A percentile compares a stretch with the other conserved stretches of the same genome.
Conservation (phyloP, 2,113 vertebrate genomes). For the Telmatochromis brichardi region DNA sequence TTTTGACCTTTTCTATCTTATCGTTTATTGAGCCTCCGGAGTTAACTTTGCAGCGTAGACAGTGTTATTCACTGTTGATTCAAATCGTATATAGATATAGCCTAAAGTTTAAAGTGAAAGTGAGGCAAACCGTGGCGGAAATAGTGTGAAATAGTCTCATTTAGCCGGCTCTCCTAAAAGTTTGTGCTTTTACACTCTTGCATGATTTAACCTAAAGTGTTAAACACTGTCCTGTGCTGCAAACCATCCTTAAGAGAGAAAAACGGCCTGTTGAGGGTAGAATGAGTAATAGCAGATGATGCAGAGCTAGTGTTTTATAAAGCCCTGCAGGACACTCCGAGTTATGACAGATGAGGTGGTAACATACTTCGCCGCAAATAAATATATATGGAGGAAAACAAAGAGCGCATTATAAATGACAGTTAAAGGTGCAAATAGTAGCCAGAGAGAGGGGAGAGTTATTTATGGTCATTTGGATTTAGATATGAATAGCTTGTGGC, state of each 20-base stretch:
- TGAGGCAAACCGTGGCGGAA: not conserved
- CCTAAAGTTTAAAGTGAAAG: not conserved
- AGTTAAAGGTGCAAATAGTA: conserved; percentile 1
- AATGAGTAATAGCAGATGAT: conserved; percentile 14
- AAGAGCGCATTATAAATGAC: conserved; percentile 1
- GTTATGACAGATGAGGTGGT: conserved; percentile 37
- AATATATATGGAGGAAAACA: conserved; percentile 1
- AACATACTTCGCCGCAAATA: conserved; percentile 3
- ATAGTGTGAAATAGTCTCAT: not conserved
- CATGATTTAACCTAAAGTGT: not conserved
- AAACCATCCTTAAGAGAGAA: not conserved
- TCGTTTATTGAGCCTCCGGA: not conserved
- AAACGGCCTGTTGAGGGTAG: conserved; percentile 6
- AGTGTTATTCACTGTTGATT: not conserved
- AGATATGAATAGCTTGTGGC: conserved; percentile 1
- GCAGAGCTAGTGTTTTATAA: not conserved
- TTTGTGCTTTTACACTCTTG: not conserved
- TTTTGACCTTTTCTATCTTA: not conserved
- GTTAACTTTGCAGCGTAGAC: not conserved
- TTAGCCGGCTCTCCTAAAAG: not conserved
- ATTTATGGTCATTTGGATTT: conserved; percentile 15
- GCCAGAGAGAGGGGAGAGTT: not conserved
- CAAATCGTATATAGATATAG: not conserved
- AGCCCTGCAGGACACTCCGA: conserved; percentile 12
- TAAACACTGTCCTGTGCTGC: not conserved